These are phyloP conservation scores for Stenchaetothrips biformis DNA, from an alignment of 2,888 invertebrate species.

Conservation along the genomic window DNA sequence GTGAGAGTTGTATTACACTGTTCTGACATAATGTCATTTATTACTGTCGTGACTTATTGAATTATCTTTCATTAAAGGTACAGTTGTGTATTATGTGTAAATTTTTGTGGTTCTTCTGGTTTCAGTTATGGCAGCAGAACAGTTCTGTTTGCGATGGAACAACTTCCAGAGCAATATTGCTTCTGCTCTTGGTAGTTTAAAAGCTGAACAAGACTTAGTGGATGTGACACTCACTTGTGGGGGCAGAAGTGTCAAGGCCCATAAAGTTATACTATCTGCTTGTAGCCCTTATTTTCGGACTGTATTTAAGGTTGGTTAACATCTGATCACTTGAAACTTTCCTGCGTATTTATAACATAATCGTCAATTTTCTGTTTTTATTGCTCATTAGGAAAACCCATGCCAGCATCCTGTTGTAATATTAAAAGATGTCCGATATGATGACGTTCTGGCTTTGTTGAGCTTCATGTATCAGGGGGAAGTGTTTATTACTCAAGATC, in stretches of 20 bases:
- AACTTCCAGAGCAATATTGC: constrained; percentile 67
- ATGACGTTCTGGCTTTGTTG: constrained; percentile 61
- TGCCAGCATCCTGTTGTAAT: constrained; percentile 70
- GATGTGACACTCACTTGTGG: constrained; percentile 70
- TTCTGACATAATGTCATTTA: no score
- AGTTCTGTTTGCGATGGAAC: constrained; percentile 71
- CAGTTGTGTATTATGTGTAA: background rate
- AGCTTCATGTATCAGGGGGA: constrained; percentile 70
- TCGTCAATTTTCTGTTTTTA: background rate
- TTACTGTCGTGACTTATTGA: no score
- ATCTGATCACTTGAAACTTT: background rate
- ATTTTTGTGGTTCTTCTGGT: background rate
- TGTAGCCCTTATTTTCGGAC: constrained; percentile 71
- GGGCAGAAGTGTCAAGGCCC: constrained; percentile 65
- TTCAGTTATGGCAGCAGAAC: constrained; percentile 47
- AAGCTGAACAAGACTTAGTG: constrained; percentile 64
- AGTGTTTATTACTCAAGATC: constrained; percentile 63
- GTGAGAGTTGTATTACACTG: no score
- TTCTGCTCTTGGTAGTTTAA: constrained; percentile 63
- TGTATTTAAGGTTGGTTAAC: constrained; percentile 58
- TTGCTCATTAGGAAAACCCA: constrained; percentile 59
- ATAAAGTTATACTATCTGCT: constrained; percentile 69
- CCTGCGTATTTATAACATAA: background rate
- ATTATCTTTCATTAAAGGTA: no score
- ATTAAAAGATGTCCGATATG: constrained; percentile 61